Base-by-base conservation (phyloP, 1,140 invertebrate genomes). In the Mycetomoellerius zeteki region DNA sequence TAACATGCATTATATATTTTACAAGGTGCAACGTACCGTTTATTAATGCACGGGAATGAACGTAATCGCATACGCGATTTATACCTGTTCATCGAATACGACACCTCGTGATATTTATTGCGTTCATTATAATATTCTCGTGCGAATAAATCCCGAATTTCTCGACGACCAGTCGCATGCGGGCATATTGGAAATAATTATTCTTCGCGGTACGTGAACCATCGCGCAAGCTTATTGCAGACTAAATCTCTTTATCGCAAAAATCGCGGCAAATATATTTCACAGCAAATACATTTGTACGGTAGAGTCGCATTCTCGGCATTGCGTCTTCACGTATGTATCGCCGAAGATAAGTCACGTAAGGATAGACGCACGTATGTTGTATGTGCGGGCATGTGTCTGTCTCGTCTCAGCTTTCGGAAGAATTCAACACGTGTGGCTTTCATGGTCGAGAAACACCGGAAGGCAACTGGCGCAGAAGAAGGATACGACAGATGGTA, bases 381-480 rank as follows among this genome's bases (percentile, higher is more conserved):
- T 33, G 6, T n/a, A 10, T 33, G 33, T 43, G 58, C 16, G 76
- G 43, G 43, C 19, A 52, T 65, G n/a, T 78, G 60, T 69, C 43
- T 12, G 64, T 16, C 37, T 10, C 24, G 65, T 58, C 33, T 52
- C 52, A 72, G 58, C 67, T 54, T 73, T 37, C 54, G 54, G 62
- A 73, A 84, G 80, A 73, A 73, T 84, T 84, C 80, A 73, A 82
- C 80, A 84, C 80, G 67, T 73, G 80, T 72, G 80, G 37, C 69
- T 73, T 73, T 73, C 80, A 73, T 60, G 80, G 54, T 47, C 80
- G 54, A 84, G 67, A 27, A 73, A 84, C 80, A 73, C 69, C 80
- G 80, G 54, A 73, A 84, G 8, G 69, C 80, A 84, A 84, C 80
- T 47, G 80, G 67, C 54, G 33, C 54, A 47, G 21, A 27, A 47